Evolutionary conservation across 2,888 invertebrate species (phyloP), one percentile per base, ranked within the genome.

Genomic region (Dendrolimus pini): DNA sequence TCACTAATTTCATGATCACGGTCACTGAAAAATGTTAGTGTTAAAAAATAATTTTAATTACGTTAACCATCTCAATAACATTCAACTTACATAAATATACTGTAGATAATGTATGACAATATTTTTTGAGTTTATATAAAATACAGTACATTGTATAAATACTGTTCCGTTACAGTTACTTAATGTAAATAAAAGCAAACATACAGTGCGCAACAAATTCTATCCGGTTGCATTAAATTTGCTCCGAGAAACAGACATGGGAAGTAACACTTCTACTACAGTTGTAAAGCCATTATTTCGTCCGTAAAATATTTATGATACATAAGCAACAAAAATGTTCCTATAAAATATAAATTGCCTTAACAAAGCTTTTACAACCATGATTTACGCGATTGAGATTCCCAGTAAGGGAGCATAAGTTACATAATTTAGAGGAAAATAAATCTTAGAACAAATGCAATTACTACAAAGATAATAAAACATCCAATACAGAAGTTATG

Each of bases 261-360:
- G 83, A 85, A 80, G 78, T 80, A 78, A 64, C 77, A 72, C 72
- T 64, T 72, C 71, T 71, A 71, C 75, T 72, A 71, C 62, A 66
- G 69, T 69, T 66, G 67, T 81, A 79, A 80, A 80, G 70, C 66
- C 74, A 74, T 75, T 66, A 73, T 72, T 66, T 65, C 69, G 73
- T 74, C 75, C 30, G 73, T 83, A 80, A 82, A 83, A 78, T 78
- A 80, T 84, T 84, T 82, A 85, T 72, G 71, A 69, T 61, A 64
- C 64, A 67, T 66, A 61, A 65, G 65, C 69, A 71, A 70, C 68
- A 77, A 81, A 78, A 74, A 71, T 69, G 56, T 18, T 65, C 63
- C 69, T 65, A 72, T 76, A 72, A 75, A 74, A 72, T 66, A 74
- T 74, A 75, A 75, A 80, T 80, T 74, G 74, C 70, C 70, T 72